Percentiles rank a stretch among this genome's conserved stretches.
Evolutionary conservation across 1,140 invertebrate genomes (phyloP).

Genomic region (Listronotus oregonensis): DNA sequence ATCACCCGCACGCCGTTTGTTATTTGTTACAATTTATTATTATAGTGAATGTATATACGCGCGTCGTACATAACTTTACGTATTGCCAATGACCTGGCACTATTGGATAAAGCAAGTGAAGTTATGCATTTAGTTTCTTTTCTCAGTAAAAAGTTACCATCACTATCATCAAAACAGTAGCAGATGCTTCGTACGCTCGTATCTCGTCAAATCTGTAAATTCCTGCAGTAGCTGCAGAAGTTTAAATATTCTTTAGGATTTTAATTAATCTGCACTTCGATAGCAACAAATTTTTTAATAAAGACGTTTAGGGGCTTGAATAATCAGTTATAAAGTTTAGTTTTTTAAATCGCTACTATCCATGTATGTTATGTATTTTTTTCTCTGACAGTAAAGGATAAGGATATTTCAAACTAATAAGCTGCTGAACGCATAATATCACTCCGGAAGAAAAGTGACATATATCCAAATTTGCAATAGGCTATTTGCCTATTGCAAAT

Average conservation of each 20-base stretch:
- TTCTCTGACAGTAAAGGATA: too few relatives aligned
- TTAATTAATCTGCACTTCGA: not conserved
- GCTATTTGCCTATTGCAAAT: too few relatives aligned
- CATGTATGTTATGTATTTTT: too few relatives aligned
- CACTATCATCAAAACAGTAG: constrained; percentile 13
- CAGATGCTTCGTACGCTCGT: constrained; percentile 11
- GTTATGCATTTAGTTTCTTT: constrained; percentile 22
- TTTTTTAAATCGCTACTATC: too few relatives aligned
- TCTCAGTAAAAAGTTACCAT: constrained; percentile 12
- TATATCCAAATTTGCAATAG: too few relatives aligned
- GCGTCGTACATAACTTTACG: constrained; percentile 24
- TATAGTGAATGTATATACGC: constrained; percentile 31
- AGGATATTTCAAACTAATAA: too few relatives aligned
- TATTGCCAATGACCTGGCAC: constrained; percentile 29
- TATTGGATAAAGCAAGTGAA: constrained; percentile 30
- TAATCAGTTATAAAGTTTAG: too few relatives aligned
- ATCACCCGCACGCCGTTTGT: constrained; percentile 21
- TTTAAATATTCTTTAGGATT: not conserved
- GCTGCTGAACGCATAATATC: too few relatives aligned
- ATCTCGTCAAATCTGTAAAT: not conserved
- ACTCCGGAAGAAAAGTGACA: too few relatives aligned
- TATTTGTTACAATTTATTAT: constrained; percentile 32
- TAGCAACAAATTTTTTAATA: not conserved
- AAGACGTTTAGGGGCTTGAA: too few relatives aligned
- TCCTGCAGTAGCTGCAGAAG: not conserved